These are phyloP conservation scores for Aepyceros melampus DNA, from an alignment of 2,113 vertebrate species.

Conservation along the genomic window DNA sequence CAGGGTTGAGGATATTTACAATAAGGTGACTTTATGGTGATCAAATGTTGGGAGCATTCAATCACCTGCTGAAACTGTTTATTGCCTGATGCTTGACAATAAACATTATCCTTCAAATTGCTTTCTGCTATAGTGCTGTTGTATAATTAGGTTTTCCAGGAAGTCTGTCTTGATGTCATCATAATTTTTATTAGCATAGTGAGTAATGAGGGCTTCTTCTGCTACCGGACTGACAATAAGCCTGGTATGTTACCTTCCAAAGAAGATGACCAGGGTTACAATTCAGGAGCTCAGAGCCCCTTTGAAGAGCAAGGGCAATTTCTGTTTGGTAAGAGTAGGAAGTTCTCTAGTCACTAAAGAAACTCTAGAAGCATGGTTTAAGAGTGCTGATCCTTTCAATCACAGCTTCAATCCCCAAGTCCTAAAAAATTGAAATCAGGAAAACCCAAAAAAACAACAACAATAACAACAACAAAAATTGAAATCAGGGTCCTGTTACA, in stretches of 20 bases:
- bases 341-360: background rate
- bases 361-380: background rate
- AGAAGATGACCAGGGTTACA: background rate
- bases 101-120: slow-evolving; percentile 68
- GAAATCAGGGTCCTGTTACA: background rate
- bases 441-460: too few species aligned
- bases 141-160: slow-evolving; percentile 72
- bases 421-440: background rate
- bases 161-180: slow-evolving; percentile 73
- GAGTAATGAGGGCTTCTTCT: slow-evolving; percentile 72
- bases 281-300: slow-evolving; percentile 25
- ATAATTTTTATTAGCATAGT: slow-evolving; percentile 76
- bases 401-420: background rate
- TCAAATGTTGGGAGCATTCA: slow-evolving; percentile 43
- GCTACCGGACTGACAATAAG: slow-evolving; percentile 56
- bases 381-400: background rate
- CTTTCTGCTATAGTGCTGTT: slow-evolving; percentile 14
- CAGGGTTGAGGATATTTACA: slow-evolving; percentile 19
- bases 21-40: slow-evolving; percentile 25
- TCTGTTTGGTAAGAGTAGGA: background rate
- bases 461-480: too few species aligned
- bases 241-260: slow-evolving; percentile 9
- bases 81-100: slow-evolving; percentile 54
- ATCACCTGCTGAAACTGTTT: slow-evolving; percentile 61
- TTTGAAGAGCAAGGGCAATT: background rate